Base-by-base conservation (phyloP, 2,797 vertebrate genomes). In the Hemibagrus guttatus region DNA sequence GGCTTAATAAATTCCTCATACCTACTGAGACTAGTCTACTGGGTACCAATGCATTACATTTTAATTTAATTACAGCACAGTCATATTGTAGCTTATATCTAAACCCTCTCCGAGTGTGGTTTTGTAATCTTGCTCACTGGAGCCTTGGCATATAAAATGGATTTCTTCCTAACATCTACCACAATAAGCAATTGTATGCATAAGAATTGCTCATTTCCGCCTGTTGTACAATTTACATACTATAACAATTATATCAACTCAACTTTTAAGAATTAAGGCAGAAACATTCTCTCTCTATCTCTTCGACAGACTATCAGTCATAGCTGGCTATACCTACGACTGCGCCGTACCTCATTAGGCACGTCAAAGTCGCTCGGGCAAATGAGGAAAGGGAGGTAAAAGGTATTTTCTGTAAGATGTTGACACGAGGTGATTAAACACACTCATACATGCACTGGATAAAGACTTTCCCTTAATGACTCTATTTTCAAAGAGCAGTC, bases 21-120 rank as follows among this genome's bases (percentile, higher is more conserved):
- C 87, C 92, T 90, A 90, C 85, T 69, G 84, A 88, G 89, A 84
- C 91, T 84, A 71, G 85, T 88, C 92, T 91, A 93, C 91, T 92
- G 91, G 93, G 89, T 86, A 88, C 80, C 91, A 90, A 90, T 81
- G 87, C 89, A 91, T 93, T 92, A 90, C 69, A 86, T 87, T 90
- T 91, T 93, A 91, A 94, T 95, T 93, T 89, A 91, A 94, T 94
- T 93, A 92, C 90, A 90, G 91, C 91, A 76, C 83, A 92, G 93
- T 94, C 86, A 91, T 91, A 93, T 93, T 89, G 90, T 75, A 89
- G 64, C 84, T 88, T 84, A 89, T 91, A 91, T 90, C 79, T 84
- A 89, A 91, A 87, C 80, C 66, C 28, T 91, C 78, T n/a, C 78
- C 4, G 58, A 63, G 59, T 42, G 35, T 46, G 46, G 63, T 52